Base-by-base conservation (phyloP, 2,113 vertebrate genomes). In the Anguilla rostrata region DNA sequence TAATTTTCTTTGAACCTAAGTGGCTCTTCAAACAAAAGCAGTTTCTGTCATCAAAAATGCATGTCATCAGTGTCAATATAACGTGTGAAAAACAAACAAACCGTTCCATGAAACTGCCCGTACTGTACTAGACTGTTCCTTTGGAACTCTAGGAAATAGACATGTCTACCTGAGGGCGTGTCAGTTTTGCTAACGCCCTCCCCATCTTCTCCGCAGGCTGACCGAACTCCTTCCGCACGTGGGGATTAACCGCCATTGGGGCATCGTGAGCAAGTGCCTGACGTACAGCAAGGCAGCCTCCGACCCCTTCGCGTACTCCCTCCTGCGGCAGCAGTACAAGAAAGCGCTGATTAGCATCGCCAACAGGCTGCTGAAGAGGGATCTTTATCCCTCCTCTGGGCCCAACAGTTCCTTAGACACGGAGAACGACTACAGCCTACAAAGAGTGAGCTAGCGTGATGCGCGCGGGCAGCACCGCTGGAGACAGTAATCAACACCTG, bases 271-370 rank as follows among this genome's bases (percentile, higher is more conserved):
- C 92, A 96, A 97, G 95, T 96, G 95, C 95, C 96, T 96, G 91
- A 95, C 97, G 82, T 97, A 96, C 93, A 96, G 97, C 95, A 96
- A 97, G 95, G 96, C 95, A 83, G 97, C 92, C 5, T 97, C 95
- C 1, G 94, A 97, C 91, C 96, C 96, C 0, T 96, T 96, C 86
- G 94, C 97, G 88, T 96, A 96, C 91, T 96, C 95, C 22, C 96
- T 96, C 88, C 93, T 97, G 79, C 94, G 95, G 86, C 96, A 95
- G 91, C 96, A 96, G 92, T 96, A 96, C 95, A 96, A 91, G 92
- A 97, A 96, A 89, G 97, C 96, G 87, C 92, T 96, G 92, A 94
- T 96, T 83, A 91, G 94, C 78, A 94, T 95, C 0, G 92, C 95
- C 90, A 96, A 96, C 87, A 92, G 94, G 86, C 94, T 97, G 57